Conservation (phyloP, 2,113 vertebrate species). For the Erinaceus europaeus region DNA sequence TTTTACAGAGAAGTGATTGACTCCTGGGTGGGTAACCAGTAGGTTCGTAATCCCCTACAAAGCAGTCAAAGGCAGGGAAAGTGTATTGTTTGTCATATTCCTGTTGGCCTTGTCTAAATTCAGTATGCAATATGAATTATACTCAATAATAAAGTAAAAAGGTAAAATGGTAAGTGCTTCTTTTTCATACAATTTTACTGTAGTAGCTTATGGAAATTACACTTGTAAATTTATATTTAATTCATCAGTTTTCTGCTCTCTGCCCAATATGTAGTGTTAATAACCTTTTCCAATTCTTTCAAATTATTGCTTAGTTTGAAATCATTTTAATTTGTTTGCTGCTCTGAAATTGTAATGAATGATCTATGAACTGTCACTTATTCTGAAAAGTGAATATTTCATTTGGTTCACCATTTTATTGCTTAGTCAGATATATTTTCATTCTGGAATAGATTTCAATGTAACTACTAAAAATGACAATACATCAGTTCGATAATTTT, state of each 20-base stretch:
- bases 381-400: constrained; percentile 27
- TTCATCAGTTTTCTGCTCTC: not conserved
- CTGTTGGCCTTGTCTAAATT: not conserved
- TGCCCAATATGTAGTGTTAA: not conserved
- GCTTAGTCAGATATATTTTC: constrained; percentile 19
- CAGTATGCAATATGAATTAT: not conserved
- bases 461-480: constrained; percentile 69
- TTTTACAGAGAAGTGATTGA: not conserved
- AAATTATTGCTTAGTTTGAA: constrained; percentile 36
- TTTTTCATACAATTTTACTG: not conserved
- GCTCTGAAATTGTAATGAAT: constrained; percentile 19
- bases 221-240: constrained; percentile 7
- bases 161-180: not conserved
- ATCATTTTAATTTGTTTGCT: constrained; percentile 42
- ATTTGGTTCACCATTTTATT: constrained; percentile 46
- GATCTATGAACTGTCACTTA: constrained; percentile 31
- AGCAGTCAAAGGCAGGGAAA: not conserved
- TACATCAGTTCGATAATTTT: constrained; percentile 51
- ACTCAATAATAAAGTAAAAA: not conserved
- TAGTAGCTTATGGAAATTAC: constrained; percentile 7
- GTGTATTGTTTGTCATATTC: not conserved
- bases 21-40: not conserved
- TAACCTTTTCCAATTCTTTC: not conserved
- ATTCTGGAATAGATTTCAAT: constrained; percentile 41
- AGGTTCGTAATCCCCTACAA: not conserved